These are phyloP conservation scores for Hestina assimilis DNA, from an alignment of 1,140 invertebrate species.

Conservation along the genomic window DNA sequence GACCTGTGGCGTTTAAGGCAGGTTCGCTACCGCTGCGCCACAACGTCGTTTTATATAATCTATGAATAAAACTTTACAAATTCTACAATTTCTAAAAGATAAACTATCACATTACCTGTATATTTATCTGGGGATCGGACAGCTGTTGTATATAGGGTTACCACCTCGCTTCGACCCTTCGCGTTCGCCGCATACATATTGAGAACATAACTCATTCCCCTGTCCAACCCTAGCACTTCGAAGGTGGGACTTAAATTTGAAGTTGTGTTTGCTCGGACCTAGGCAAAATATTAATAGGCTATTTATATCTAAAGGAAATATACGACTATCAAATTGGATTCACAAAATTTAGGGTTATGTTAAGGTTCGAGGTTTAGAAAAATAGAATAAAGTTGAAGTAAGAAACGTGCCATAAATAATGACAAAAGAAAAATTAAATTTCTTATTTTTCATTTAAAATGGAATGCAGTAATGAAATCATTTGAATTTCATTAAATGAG, in stretches of 20 bases:
- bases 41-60: no score
- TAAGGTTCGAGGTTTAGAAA: no score
- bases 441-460: no score
- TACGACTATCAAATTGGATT: no score
- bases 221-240: constrained; percentile 71
- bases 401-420: no score
- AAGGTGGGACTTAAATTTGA: constrained; percentile 64
- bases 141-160: constrained; percentile 80
- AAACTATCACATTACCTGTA: constrained; percentile 81
- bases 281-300: constrained; percentile 1
- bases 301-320: no score
- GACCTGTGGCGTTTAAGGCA: no score
- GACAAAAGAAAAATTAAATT: background rate
- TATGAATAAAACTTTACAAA: background rate
- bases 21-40: no score
- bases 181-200: constrained; percentile 81
- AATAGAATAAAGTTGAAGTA: no score
- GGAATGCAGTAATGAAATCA: no score
- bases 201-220: constrained; percentile 68
- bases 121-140: constrained; percentile 85
- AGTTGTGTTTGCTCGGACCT: constrained; percentile 56
- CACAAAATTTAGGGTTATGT: no score
- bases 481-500: no score
- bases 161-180: constrained; percentile 80
- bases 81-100: background rate